Conservation (phyloP, 2,797 vertebrate genomes). For the Sphenopsis melanotis region DNA sequence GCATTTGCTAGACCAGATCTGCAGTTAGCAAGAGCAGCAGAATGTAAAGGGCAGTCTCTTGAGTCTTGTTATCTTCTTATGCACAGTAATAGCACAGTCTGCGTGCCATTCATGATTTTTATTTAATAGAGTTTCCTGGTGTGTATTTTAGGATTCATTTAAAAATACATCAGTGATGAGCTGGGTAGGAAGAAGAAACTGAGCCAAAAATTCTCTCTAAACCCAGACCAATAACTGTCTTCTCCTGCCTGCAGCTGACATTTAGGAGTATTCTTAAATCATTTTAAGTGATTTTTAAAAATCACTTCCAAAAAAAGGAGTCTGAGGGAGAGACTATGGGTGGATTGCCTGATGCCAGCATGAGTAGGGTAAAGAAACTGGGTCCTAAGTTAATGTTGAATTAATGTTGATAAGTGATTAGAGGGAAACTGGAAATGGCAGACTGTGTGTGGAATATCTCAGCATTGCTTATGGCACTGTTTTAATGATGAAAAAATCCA, state of each 20-base stretch:
- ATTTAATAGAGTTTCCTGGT: slow-evolving; percentile 65
- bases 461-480: background rate
- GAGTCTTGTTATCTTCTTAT: slow-evolving; percentile 68
- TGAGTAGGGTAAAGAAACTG: background rate
- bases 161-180: slow-evolving; percentile 60
- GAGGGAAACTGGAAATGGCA: slow-evolving; percentile 14
- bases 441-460: background rate
- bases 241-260: slow-evolving; percentile 45
- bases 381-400: slow-evolving; percentile 14
- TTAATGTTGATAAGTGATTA: slow-evolving; percentile 26
- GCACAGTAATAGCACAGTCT: slow-evolving; percentile 53
- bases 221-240: slow-evolving; percentile 54
- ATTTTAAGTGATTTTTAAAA: slow-evolving; percentile 57
- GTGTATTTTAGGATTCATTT: slow-evolving; percentile 66
- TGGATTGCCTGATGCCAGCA: slow-evolving; percentile 12
- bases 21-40: slow-evolving; percentile 42
- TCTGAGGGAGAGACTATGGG: background rate
- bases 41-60: slow-evolving; percentile 60
- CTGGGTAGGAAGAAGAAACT: slow-evolving; percentile 10
- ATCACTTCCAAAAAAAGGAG: slow-evolving; percentile 40
- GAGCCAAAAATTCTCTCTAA: slow-evolving; percentile 38
- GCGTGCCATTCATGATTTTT: slow-evolving; percentile 59
- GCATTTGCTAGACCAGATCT: slow-evolving; percentile 19
- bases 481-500: slow-evolving; percentile 15
- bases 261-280: slow-evolving; percentile 26